Evolutionary conservation across 2,797 vertebrate genomes (phyloP).

Genomic region (Dipus sagitta): DNA sequence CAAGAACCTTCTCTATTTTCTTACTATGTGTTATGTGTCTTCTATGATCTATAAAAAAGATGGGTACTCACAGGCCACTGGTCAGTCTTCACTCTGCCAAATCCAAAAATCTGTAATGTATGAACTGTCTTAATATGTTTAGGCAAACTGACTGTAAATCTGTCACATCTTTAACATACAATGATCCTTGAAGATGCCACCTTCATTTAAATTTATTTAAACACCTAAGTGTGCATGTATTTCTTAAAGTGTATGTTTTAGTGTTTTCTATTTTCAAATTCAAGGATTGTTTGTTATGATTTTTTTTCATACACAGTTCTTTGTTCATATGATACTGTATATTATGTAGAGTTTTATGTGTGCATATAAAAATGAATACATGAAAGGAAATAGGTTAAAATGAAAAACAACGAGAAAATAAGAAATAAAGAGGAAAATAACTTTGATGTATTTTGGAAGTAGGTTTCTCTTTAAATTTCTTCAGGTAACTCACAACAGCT

Average conservation of each 20-base stretch:
- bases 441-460: background rate
- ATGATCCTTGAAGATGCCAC: background rate
- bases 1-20: background rate
- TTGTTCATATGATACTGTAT: background rate
- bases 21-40: rapidly evolving
- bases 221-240: background rate
- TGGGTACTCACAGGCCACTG: background rate
- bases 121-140: slow-evolving; percentile 3
- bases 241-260: background rate
- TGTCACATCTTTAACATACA: background rate
- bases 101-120: background rate
- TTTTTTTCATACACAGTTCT: background rate
- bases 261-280: slow-evolving; percentile 26
- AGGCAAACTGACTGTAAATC: background rate
- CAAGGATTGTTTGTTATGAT: background rate
- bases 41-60: background rate
- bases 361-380: background rate
- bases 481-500: background rate
- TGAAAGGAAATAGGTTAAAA: background rate
- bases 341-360: background rate
- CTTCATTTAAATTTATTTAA: background rate
- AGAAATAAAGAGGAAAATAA: background rate
- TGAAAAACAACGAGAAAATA: rapidly evolving
- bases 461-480: background rate
- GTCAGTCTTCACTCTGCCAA: background rate